phyloP scores from a whole-genome alignment of 2,888 invertebrate species.

The Drosophila affinis region DNA sequence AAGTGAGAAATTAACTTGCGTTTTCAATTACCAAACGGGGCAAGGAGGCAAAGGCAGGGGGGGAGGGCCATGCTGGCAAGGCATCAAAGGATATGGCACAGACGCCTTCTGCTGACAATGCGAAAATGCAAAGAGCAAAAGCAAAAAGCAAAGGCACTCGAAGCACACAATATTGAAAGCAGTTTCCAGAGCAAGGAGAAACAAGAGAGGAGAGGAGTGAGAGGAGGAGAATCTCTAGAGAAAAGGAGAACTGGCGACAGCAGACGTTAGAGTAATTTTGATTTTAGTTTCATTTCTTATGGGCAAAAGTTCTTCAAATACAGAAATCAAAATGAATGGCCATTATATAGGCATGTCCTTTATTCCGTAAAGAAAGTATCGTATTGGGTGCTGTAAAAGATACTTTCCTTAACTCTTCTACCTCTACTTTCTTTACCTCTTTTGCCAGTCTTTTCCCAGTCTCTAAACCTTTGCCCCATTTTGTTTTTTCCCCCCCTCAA shows the following conservation, averaged over 20 bases:
- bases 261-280: slow-evolving; percentile 38
- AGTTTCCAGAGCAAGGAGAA: slow-evolving; percentile 5
- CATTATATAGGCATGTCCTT: slow-evolving; percentile 9
- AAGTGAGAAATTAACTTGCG: slow-evolving; percentile 81
- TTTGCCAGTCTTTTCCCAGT: not conserved
- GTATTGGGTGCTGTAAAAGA: not conserved
- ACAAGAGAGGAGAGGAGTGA: not conserved
- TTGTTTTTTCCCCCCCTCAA: slow-evolving; percentile 24
- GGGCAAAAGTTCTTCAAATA: slow-evolving; percentile 25
- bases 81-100: slow-evolving; percentile 70
- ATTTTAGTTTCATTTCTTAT: slow-evolving; percentile 20
- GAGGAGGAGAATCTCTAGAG: slow-evolving; percentile 1
- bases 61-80: slow-evolving; percentile 52
- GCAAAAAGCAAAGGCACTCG: slow-evolving; percentile 72
- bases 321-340: slow-evolving; percentile 13
- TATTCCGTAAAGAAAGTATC: not conserved
- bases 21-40: slow-evolving; percentile 79
- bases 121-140: slow-evolving; percentile 75
- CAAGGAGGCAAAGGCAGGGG: slow-evolving; percentile 34
- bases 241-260: slow-evolving; percentile 22
- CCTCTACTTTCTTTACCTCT: not conserved
- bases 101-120: slow-evolving; percentile 75
- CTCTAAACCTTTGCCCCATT: slow-evolving; percentile 20
- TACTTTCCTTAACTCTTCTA: not conserved
- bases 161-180: slow-evolving; percentile 54